Evolutionary conservation across 2,797 vertebrate species (phyloP).

Genomic region (Taenioides sp.): DNA sequence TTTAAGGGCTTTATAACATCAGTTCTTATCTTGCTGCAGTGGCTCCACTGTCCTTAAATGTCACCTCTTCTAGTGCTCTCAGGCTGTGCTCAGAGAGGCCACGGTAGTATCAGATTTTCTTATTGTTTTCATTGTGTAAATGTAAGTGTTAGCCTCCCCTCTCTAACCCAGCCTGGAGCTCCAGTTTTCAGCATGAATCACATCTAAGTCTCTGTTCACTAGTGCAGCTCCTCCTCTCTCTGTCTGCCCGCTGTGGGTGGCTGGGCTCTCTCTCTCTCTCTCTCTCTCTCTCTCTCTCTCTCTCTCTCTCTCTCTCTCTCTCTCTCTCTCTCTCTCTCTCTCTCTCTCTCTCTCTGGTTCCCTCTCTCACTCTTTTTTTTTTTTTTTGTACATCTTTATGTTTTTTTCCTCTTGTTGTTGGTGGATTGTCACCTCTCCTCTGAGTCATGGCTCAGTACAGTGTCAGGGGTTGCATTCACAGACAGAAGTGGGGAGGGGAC

Average conservation of each 20-base stretch:
- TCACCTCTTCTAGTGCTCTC: conserved; percentile 2
- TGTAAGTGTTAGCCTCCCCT: conserved; percentile 23
- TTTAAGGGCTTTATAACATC: background rate
- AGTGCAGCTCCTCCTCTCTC: conserved; percentile 20
- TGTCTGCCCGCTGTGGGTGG: conserved; percentile 11
- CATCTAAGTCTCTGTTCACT: conserved; percentile 18
- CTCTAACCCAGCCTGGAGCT: conserved; percentile 13
- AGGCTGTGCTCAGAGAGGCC: conserved; percentile 18
- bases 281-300: no score
- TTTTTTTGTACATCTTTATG: background rate
- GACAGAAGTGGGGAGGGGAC: background rate
- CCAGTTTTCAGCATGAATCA: conserved; percentile 34
- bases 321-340: background rate
- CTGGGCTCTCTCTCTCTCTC: background rate
- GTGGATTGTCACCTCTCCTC: conserved; percentile 25
- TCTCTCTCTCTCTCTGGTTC: no score
- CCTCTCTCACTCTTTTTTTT: background rate
- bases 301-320: no score
- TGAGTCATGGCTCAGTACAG: conserved; percentile 42
- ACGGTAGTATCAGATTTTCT: conserved; percentile 22
- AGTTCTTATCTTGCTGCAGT: background rate
- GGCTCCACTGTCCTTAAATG: conserved; percentile 4
- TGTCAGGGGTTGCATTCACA: conserved; percentile 19
- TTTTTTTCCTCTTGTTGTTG: conserved; percentile 1
- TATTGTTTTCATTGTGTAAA: conserved; percentile 23